Evolutionary conservation across 2,888 invertebrate genomes (phyloP), one percentile per base, ranked within the genome.

Genomic region (Hemicrepidius hirtus): DNA sequence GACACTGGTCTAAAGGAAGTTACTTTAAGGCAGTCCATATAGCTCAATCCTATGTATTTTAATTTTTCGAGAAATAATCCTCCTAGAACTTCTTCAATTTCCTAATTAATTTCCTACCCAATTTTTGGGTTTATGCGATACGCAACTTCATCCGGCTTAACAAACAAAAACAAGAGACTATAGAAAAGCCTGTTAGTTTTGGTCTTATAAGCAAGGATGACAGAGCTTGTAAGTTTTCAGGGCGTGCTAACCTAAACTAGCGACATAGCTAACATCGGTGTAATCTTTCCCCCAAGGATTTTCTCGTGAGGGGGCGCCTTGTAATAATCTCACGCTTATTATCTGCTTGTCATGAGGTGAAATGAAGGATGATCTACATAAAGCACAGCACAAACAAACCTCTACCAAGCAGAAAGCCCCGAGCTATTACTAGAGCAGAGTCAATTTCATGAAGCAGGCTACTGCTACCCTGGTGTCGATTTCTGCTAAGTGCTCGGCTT

Each of bases 381-480:
- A 68, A 71, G 40, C 55, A 75, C 67, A 55, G 28, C 69, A 71
- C 64, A 68, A 75, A 82, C 81, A 77, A 82, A 85, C 86, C 85
- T 88, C 84, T 84, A 63, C 84, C 87, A 84, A 89, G 88, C 82
- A 92, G 88, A 87, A 92, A 92, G 82, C 92, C 92, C 84, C 88
- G 90, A 80, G 90, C 89, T 82, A 90, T 82, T 79, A 85, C 85
- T 80, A 90, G 87, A 77, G 89, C 88, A 76, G 87, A 88, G 87
- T 92, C 91, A 84, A 92, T 92, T 87, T 92, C 92, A 85, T 89
- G 89, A 84, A 92, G 88, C 77, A 92, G 87, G 76, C 85, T 85
- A 74, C 74, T 72, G 57, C 80, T 79, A 63, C 79, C 75, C 63
- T 74, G 77, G n/a, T 74, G 78, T 68, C 83, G 80, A 74, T 86